Base-by-base conservation (phyloP, 2,888 invertebrate species). In the Muschampia plurimacula region DNA sequence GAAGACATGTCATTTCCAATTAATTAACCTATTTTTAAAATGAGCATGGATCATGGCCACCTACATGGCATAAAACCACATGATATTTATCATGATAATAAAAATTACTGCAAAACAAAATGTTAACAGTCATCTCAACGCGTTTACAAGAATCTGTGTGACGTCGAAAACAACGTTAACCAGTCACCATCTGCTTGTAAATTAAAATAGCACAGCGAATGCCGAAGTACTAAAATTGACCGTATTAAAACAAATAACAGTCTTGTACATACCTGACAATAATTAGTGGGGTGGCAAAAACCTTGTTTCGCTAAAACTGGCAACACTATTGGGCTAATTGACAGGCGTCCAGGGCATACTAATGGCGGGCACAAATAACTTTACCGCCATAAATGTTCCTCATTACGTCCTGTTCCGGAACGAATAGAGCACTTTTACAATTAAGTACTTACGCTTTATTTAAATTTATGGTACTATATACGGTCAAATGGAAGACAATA, bases 281-380 rank as follows among this genome's bases (percentile, higher is more conserved):
- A 72, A 72, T 72, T 72, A 72, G 62, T 55, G 8, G 36, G 64
- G 67, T 67, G 62, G 67, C 67, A 72, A 72, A 72, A 67, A 72
- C 67, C 72, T 36, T 52, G 67, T 62, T 55, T 72, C 63, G 62
- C 72, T 72, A 68, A 64, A 73, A 68, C n/a, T 68, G 72, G 72
- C 72, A 73, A 79, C 75, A 76, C 78, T 79, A 79, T 81, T 83
- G 82, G 80, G 76, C 86, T 92, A 92, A 91, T 92, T 90, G 89
- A 85, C 85, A 83, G 79, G 83, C 84, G 87, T 84, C 86, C 85
- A 86, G 82, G 81, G 92, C 87, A 90, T 91, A 90, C 88, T 88
- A 91, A 92, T 92, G 86, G 88, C 77, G 82, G 84, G 90, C 92
- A 91, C 90, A 88, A 91, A 91, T 91, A 88, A 89, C 86, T 91